Evolutionary conservation across 2,888 invertebrate species (phyloP).

Genomic region (Eupithecia vulgata): DNA sequence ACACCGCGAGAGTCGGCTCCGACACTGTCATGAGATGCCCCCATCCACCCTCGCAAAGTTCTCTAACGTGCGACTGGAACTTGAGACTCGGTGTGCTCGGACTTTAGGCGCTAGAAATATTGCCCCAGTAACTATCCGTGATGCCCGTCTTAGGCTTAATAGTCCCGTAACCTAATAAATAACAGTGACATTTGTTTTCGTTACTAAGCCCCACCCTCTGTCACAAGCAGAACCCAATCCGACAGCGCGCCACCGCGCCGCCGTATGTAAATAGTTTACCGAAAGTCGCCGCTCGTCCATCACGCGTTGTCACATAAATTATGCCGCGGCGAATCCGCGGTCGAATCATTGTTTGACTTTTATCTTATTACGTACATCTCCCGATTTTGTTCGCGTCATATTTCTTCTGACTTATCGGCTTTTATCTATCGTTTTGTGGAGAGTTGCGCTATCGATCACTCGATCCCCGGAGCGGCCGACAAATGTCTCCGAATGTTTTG

Average conservation of each 20-base stretch:
- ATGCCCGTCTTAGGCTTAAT: constrained; percentile 79
- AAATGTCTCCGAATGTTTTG: constrained; percentile 82
- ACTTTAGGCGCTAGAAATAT: constrained; percentile 12
- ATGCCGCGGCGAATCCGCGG: constrained; percentile 84
- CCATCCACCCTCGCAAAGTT: constrained; percentile 32
- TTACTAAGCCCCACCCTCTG: constrained; percentile 83
- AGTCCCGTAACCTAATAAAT: constrained; percentile 81
- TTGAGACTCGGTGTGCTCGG: neutral
- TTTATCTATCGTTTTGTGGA: constrained; percentile 84
- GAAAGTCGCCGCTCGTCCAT: constrained; percentile 84
- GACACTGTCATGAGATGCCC: constrained; percentile 28
- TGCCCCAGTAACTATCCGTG: constrained; percentile 52
- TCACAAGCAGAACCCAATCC: constrained; percentile 82
- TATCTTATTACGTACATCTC: constrained; percentile 84
- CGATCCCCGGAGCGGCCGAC: constrained; percentile 76
- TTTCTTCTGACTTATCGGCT: constrained; percentile 83
- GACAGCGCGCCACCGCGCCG: constrained; percentile 73
- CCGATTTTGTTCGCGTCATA: constrained; percentile 85
- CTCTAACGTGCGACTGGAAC: constrained; percentile 16
- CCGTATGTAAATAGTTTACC: constrained; percentile 84
- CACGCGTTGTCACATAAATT: constrained; percentile 84
- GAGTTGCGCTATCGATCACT: constrained; percentile 81
- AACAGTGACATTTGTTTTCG: constrained; percentile 84
- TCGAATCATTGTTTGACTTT: constrained; percentile 84
- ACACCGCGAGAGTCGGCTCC: constrained; percentile 55